Evolutionary conservation across 2,797 vertebrate species (phyloP), one percentile per base, ranked within the genome.

Genomic region (Eremophila alpestris): DNA sequence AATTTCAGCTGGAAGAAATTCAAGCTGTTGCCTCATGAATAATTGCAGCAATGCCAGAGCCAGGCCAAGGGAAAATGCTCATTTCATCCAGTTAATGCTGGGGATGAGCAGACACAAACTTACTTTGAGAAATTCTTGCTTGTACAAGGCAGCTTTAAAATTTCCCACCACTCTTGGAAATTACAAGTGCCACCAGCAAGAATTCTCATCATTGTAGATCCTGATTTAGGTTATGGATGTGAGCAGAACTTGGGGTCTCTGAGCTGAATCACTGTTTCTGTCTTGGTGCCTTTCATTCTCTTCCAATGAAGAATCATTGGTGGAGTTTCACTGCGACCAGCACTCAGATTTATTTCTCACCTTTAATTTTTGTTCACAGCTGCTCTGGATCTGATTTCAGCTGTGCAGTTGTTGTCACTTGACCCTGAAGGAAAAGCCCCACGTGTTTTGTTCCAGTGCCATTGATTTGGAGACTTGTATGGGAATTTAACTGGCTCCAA

Each of bases 21-120:
- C 89, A 90, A 82, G 77, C 46, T 90, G 17, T 71, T 94, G 76
- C 45, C 43, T 90, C 77, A 34, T 32, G 12, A 13, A 7, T 21
- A 86, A 60, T 18, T 89, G 36, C 60, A 78, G 38, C 36, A 60
- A 45, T 8, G 24, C n/a, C 55, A 64, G 34, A 49, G 30, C 43
- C 52, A 76, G 67, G 34, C 13, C 59, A 56, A 69, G 36, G 26
- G 43, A 73, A 90, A 90, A 41, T 21, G 36, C 38, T 40, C 45
- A 14, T n/a, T 63, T 56, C n/a, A 16, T 16, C 30, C 63, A 81
- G 7, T 7, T 32, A 23, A 26, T 41, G 22, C 17, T 21, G 56
- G 49, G 46, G 38, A 48, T 27, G 63, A 87, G 36, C 20, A 81
- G 69, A 34, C 24, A 71, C 52, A 87, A 40, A 89, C 8, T 14